Evolutionary conservation across 2,113 vertebrate species (phyloP).

Genomic region (Gavia stellata): DNA sequence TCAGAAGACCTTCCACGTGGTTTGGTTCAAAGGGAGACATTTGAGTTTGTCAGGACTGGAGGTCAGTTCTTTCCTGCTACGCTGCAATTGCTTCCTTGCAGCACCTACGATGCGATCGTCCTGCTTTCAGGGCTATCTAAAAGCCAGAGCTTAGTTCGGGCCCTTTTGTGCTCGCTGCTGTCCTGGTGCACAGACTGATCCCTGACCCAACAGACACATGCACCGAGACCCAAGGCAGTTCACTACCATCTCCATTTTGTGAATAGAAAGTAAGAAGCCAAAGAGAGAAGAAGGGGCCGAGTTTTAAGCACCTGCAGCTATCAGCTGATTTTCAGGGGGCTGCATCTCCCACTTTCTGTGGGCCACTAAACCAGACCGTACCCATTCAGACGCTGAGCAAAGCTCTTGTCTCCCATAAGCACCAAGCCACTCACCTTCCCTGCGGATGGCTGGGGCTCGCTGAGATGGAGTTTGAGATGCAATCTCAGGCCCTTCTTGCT

Average conservation of each 20-base stretch:
- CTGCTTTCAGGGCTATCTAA: background rate
- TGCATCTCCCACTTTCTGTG: too few relatives aligned
- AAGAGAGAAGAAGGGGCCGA: background rate
- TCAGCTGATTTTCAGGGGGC: background rate
- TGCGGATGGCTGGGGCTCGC: background rate
- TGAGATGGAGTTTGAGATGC: background rate
- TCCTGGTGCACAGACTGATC: background rate
- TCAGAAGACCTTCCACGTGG: background rate
- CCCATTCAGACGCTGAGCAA: background rate
- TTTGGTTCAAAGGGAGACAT: background rate
- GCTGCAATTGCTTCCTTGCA: background rate
- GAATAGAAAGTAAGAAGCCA: background rate
- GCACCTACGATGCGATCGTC: accelerated
- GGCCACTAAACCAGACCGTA: background rate
- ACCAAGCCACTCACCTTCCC: background rate
- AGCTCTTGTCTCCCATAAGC: background rate
- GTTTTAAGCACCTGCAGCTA: background rate
- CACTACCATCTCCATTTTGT: background rate
- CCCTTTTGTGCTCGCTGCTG: too few relatives aligned
- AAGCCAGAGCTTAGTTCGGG: background rate
- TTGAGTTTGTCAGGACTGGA: background rate
- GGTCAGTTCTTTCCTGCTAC: accelerated
- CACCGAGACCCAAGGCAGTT: background rate
- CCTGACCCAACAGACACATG: background rate
- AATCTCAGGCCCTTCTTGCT: background rate